Conservation (phyloP, 2,113 vertebrate genomes). For the Oreochromis aureus region DNA sequence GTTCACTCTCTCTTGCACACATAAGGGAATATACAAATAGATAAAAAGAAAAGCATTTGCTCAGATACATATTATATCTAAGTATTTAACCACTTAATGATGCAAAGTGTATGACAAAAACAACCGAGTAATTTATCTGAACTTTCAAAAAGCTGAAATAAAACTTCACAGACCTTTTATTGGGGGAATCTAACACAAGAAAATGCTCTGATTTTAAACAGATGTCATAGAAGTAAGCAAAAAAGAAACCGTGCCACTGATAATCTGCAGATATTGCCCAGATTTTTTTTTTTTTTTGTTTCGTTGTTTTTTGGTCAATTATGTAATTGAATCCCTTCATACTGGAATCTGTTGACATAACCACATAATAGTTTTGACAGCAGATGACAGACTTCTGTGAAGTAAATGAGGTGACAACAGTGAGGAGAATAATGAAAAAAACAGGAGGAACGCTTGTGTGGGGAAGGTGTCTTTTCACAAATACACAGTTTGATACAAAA, state of each 20-base stretch:
- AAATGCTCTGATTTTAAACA: neutral
- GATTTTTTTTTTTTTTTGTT: neutral
- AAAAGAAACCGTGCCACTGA: neutral
- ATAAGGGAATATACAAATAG: neutral
- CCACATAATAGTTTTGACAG: conserved; percentile 74
- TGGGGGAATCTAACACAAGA: neutral
- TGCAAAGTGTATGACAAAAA: neutral
- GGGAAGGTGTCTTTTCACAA: neutral
- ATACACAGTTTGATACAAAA: neutral
- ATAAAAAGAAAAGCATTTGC: neutral
- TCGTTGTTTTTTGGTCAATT: neutral
- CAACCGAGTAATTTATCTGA: neutral
- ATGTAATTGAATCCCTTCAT: conserved; percentile 3
- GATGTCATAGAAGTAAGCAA: neutral
- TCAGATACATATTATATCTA: neutral
- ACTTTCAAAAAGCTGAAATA: neutral
- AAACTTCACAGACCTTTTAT: neutral
- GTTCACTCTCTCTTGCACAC: neutral
- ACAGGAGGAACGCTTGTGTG: neutral
- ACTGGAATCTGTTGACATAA: conserved; percentile 78
- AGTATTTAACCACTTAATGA: neutral
- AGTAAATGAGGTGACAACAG: conserved; percentile 70
- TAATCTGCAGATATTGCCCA: neutral
- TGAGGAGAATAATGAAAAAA: neutral
- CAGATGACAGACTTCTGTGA: conserved; percentile 43